Conservation (phyloP, 2,797 vertebrate species). For the Melanotaenia trifasciata region DNA sequence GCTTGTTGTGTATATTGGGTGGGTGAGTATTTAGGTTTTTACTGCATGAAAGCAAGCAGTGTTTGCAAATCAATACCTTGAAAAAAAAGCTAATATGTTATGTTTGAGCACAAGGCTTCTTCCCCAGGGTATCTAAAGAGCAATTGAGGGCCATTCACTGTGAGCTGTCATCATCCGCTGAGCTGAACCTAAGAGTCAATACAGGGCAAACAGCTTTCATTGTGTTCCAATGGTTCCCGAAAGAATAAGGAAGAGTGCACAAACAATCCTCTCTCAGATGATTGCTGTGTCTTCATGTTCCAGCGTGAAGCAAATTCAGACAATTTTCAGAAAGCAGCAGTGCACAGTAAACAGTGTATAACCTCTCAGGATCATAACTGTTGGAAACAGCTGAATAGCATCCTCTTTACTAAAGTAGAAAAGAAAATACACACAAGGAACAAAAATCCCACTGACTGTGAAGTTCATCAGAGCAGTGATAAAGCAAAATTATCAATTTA, state of each 20-base stretch:
- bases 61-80: slow-evolving; percentile 63
- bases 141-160: slow-evolving; percentile 46
- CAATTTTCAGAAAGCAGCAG: slow-evolving; percentile 26
- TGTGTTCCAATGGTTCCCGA: slow-evolving; percentile 69
- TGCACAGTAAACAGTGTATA: slow-evolving; percentile 19
- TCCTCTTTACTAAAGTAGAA: background rate
- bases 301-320: slow-evolving; percentile 38
- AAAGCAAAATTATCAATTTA: too few species aligned
- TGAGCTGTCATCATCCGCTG: slow-evolving; percentile 65
- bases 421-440: background rate
- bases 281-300: slow-evolving; percentile 54
- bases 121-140: slow-evolving; percentile 57
- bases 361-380: slow-evolving; percentile 11
- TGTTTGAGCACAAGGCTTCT: slow-evolving; percentile 46
- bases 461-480: background rate
- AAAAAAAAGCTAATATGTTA: slow-evolving; percentile 54
- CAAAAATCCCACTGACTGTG: background rate
- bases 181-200: slow-evolving; percentile 65
- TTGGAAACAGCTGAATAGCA: slow-evolving; percentile 1
- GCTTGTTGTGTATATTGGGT: slow-evolving; percentile 11
- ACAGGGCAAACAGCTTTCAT: slow-evolving; percentile 65
- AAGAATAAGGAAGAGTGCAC: slow-evolving; percentile 62
- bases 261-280: slow-evolving; percentile 60
- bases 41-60: slow-evolving; percentile 30
- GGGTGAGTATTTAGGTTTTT: slow-evolving; percentile 1